Percentiles rank a stretch among this genome's conserved stretches.
Conservation (phyloP, 2,888 invertebrate genomes). For the Eumerus sabulonum region DNA sequence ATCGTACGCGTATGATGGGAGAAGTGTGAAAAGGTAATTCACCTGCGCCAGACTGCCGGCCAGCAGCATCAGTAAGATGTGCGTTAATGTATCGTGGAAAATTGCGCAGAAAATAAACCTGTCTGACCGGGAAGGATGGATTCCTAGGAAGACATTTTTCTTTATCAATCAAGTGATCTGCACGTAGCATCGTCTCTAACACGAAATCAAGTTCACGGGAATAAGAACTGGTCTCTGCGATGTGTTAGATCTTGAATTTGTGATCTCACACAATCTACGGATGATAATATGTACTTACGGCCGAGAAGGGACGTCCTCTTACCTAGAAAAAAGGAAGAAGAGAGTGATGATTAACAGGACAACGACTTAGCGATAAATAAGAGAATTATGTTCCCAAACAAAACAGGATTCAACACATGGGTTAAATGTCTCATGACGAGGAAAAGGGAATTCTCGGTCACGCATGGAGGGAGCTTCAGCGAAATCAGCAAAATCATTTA, state of each 20-base stretch:
- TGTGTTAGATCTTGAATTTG: too few relatives aligned
- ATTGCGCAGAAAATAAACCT: slow-evolving; percentile 42
- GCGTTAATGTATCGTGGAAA: slow-evolving; percentile 42
- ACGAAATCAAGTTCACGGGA: background rate
- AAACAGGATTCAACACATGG: background rate
- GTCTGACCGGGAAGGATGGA: slow-evolving; percentile 20
- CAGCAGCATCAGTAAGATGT: slow-evolving; percentile 9
- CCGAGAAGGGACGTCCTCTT: background rate
- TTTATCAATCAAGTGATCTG: too few relatives aligned
- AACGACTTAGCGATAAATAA: background rate
- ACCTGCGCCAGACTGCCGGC: background rate
- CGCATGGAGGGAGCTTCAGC: background rate
- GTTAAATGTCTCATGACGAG: slow-evolving; percentile 2
- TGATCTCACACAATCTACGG: too few relatives aligned
- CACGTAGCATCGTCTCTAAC: too few relatives aligned
- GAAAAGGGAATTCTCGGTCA: background rate
- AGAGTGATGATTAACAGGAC: background rate
- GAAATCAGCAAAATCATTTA: too few relatives aligned
- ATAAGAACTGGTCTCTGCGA: slow-evolving; percentile 34
- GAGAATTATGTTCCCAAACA: background rate
- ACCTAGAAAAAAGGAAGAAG: background rate
- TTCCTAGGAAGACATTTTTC: too few relatives aligned
- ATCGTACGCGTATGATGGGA: too few relatives aligned
- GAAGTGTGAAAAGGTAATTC: slow-evolving; percentile 34
- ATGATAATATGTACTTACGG: background rate